These are phyloP conservation scores for Laticauda colubrina DNA, from an alignment of 2,113 vertebrate species.

Conservation along the genomic window DNA sequence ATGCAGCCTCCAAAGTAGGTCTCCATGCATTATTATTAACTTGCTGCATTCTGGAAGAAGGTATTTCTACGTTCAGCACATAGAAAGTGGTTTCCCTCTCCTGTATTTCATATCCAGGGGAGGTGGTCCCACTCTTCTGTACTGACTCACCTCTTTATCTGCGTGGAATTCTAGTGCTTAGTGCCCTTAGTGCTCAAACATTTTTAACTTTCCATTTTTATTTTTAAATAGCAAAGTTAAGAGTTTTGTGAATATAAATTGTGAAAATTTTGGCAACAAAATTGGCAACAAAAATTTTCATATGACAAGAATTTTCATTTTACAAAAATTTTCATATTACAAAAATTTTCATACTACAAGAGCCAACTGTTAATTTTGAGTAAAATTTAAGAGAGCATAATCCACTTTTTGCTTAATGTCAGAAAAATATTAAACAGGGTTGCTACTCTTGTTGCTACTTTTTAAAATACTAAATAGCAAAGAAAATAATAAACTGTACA, in stretches of 20 bases:
- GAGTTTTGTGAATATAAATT: not conserved
- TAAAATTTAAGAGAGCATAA: constrained; percentile 24
- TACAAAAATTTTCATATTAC: constrained; percentile 27
- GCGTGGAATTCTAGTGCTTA: not conserved
- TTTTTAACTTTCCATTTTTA: not conserved
- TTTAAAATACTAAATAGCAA: not conserved
- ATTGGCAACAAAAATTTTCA: constrained; percentile 11
- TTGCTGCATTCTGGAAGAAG: not conserved
- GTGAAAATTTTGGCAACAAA: not conserved
- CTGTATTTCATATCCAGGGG: not conserved
- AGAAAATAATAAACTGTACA: not conserved
- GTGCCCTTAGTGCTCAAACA: not conserved
- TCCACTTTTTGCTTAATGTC: constrained; percentile 38
- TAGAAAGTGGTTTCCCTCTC: not conserved
- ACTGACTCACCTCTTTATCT: not conserved
- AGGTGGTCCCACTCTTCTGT: not conserved
- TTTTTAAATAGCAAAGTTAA: not conserved
- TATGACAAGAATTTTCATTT: constrained; percentile 16
- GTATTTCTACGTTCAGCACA: not conserved
- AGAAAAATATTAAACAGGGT: constrained; percentile 27
- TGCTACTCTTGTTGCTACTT: constrained; percentile 10
- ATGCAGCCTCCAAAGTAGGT: not conserved
- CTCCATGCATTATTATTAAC: not conserved
- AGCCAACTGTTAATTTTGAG: constrained; percentile 37
- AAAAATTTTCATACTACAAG: constrained; percentile 25